Percentiles rank a stretch among this genome's conserved stretches.
Evolutionary conservation across 2,888 invertebrate species (phyloP).

Genomic region (Plagodis pulveraria): DNA sequence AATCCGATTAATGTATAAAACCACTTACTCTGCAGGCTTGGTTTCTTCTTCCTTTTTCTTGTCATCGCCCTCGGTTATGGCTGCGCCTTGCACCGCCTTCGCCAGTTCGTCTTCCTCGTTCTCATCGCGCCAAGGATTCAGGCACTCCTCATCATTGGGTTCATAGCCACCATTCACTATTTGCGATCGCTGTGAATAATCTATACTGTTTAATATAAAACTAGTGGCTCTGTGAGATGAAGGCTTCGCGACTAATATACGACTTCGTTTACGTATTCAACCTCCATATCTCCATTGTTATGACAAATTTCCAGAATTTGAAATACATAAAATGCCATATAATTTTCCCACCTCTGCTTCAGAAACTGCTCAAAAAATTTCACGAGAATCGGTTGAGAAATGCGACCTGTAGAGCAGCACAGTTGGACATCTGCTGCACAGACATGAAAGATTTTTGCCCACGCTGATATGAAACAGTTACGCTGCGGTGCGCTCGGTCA

Average conservation of each 20-base stretch:
- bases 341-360: too few relatives aligned
- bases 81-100: constrained; percentile 87
- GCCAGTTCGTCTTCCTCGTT: constrained; percentile 88
- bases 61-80: constrained; percentile 73
- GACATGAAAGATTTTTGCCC: too few relatives aligned
- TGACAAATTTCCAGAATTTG: too few relatives aligned
- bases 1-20: too few relatives aligned
- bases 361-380: too few relatives aligned
- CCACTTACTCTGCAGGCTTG: constrained; percentile 68
- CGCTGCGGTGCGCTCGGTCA: too few relatives aligned
- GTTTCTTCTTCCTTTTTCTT: constrained; percentile 58
- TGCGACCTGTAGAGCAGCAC: too few relatives aligned
- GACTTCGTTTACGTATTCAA: background rate
- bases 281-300: too few relatives aligned
- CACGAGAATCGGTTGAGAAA: too few relatives aligned
- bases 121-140: constrained; percentile 94
- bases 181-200: constrained; percentile 72
- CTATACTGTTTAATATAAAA: background rate
- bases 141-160: constrained; percentile 95
- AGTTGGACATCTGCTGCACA: too few relatives aligned
- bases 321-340: too few relatives aligned
- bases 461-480: too few relatives aligned
- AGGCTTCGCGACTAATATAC: background rate
- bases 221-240: background rate
- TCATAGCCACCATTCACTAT: constrained; percentile 91